phyloP scores from a whole-genome alignment of 2,113 vertebrate genomes.

The Oreochromis tanganicae region DNA sequence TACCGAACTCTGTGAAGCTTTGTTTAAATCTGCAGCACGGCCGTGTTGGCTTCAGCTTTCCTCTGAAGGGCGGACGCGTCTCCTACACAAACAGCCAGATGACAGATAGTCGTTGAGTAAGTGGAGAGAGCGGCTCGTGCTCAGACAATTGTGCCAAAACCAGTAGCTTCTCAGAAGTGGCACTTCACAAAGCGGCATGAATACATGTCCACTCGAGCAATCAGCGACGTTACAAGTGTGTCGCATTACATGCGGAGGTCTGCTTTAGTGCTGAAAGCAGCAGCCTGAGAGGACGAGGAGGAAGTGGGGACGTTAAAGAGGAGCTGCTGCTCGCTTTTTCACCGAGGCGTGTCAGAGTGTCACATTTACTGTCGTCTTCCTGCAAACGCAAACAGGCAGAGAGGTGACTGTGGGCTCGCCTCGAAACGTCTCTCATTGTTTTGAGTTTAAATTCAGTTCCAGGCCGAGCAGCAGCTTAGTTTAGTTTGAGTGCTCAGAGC shows the following conservation, averaged over 20 bases:
- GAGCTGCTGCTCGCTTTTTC: neutral
- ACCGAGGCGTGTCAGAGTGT: neutral
- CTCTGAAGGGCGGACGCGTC: neutral
- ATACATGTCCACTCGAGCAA: conserved; percentile 18
- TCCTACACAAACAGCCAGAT: neutral
- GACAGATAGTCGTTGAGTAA: neutral
- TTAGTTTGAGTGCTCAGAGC: neutral
- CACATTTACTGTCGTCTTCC: neutral
- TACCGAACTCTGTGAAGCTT: neutral
- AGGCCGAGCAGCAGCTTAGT: neutral
- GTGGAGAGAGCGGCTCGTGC: neutral
- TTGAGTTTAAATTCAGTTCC: neutral
- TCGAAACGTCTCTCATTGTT: neutral
- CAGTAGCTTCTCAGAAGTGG: neutral
- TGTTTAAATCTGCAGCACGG: neutral
- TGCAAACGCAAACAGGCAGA: neutral
- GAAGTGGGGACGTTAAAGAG: neutral
- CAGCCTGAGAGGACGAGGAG: neutral
- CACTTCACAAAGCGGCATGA: neutral
- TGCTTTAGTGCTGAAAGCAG: neutral
- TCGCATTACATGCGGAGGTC: neutral
- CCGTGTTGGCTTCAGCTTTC: neutral
- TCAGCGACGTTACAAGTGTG: neutral
- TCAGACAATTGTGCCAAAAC: neutral
- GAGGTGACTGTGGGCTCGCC: neutral